Evolutionary conservation across 2,797 vertebrate species (phyloP).

Genomic region (Columba guinea): DNA sequence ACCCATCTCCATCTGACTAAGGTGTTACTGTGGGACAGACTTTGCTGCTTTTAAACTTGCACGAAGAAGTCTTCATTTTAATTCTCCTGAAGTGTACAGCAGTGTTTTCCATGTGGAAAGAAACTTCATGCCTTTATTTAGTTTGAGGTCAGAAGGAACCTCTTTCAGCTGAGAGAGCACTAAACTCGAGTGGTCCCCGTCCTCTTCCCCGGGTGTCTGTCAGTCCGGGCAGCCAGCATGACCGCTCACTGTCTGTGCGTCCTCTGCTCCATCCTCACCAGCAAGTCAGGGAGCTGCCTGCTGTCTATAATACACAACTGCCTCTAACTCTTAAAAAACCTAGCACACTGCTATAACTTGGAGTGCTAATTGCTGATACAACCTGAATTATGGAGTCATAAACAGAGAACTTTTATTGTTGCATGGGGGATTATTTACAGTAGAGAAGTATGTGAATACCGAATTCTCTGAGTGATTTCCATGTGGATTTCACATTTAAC

Average conservation of each 20-base stretch:
- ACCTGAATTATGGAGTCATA: constrained; percentile 48
- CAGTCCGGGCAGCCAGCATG: constrained; percentile 31
- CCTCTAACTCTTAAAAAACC: neutral
- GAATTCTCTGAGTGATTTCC: constrained; percentile 57
- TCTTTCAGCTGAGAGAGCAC: neutral
- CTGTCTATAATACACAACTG: neutral
- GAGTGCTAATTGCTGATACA: constrained; percentile 47
- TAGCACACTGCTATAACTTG: neutral
- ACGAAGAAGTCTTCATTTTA: neutral
- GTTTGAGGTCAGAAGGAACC: neutral
- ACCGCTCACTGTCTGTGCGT: neutral
- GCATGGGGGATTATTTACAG: constrained; percentile 53
- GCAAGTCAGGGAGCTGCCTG: neutral
- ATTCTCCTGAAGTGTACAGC: neutral
- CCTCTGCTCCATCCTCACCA: constrained; percentile 1
- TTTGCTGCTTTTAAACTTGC: neutral
- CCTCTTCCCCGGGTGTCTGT: neutral
- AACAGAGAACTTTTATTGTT: constrained; percentile 20
- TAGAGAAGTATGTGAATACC: neutral
- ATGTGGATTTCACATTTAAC: constrained; percentile 69
- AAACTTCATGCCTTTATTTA: neutral
- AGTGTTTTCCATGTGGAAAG: neutral
- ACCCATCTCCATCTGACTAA: neutral
- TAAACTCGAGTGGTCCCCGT: neutral
- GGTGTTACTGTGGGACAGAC: neutral